These are phyloP conservation scores for Cephus cinctus DNA, from an alignment of 1,140 invertebrate genomes.

Conservation along the genomic window DNA sequence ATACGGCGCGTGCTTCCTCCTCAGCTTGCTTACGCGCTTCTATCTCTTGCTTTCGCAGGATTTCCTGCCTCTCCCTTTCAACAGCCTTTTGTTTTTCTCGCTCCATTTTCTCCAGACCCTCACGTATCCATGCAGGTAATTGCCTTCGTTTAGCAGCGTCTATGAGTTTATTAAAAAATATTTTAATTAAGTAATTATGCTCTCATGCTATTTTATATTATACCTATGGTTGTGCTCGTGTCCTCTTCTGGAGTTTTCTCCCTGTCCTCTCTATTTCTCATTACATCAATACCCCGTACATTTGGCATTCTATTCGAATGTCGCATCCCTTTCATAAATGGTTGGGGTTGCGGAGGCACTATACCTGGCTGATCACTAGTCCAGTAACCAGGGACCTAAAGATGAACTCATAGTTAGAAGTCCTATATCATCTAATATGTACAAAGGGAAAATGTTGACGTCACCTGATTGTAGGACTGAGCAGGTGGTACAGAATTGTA, in stretches of 20 bases:
- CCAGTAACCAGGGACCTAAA: slow-evolving; percentile 47
- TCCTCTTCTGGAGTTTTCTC: slow-evolving; percentile 53
- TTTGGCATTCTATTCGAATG: slow-evolving; percentile 35
- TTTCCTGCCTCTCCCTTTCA: slow-evolving; percentile 72
- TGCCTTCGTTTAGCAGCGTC: slow-evolving; percentile 89
- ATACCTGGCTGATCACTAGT: slow-evolving; percentile 39
- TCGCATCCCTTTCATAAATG: slow-evolving; percentile 46
- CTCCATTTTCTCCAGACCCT: slow-evolving; percentile 97
- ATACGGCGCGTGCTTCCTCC: slow-evolving; percentile 60
- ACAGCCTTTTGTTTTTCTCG: slow-evolving; percentile 87
- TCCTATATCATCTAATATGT: too few species aligned
- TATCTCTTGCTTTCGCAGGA: slow-evolving; percentile 63
- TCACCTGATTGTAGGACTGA: slow-evolving; percentile 46
- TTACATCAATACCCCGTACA: slow-evolving; percentile 36
- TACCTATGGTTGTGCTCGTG: slow-evolving; percentile 49
- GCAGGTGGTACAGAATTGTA: slow-evolving; percentile 46
- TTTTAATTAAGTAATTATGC: slow-evolving; percentile 7
- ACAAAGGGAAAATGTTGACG: slow-evolving; percentile 17
- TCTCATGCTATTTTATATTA: slow-evolving; percentile 9
- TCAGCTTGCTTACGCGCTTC: slow-evolving; percentile 63
- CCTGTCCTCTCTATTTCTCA: slow-evolving; percentile 44
- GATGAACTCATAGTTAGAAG: slow-evolving; percentile 8
- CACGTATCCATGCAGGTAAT: slow-evolving; percentile 93
- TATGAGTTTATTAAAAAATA: slow-evolving; percentile 40
- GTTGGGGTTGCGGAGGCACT: slow-evolving; percentile 35